Percentiles rank a stretch among this genome's conserved stretches.
These are phyloP conservation scores for Aradus depressus DNA, from an alignment of 2,888 invertebrate species.

Conservation along the genomic window DNA sequence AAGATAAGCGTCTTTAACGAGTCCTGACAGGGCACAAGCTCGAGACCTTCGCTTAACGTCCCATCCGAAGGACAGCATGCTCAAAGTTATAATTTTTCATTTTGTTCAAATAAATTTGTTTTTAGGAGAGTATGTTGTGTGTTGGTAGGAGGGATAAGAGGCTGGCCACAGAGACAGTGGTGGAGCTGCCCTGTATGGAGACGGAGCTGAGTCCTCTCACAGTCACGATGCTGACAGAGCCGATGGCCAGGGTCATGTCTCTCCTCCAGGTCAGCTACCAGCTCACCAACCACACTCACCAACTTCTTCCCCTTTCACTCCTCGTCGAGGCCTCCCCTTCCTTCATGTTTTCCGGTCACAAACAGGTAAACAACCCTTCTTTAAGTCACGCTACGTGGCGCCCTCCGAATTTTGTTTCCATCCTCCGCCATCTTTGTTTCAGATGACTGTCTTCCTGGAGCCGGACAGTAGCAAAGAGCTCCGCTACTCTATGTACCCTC, in stretches of 20 bases:
- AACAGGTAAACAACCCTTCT: conserved; percentile 48
- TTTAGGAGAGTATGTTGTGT: too few species aligned
- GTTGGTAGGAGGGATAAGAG: too few species aligned
- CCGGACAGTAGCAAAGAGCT: conserved; percentile 51
- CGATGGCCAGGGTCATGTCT: neutral
- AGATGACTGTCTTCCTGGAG: conserved; percentile 40
- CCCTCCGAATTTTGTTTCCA: neutral
- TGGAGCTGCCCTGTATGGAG: conserved; percentile 9
- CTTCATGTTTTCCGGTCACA: conserved; percentile 92
- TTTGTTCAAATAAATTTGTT: too few species aligned
- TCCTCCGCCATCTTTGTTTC: conserved; percentile 24
- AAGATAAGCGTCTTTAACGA: too few species aligned
- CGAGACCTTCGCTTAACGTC: too few species aligned
- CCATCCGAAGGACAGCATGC: too few species aligned
- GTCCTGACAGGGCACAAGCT: too few species aligned
- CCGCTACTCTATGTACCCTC: conserved; percentile 68
- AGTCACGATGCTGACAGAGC: neutral
- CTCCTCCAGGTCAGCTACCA: conserved; percentile 49
- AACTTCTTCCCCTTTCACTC: conserved; percentile 58
- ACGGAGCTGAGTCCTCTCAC: conserved; percentile 1
- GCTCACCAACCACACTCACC: conserved; percentile 58
- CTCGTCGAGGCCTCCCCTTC: conserved; percentile 74
- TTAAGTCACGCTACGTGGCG: neutral
- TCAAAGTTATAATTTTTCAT: too few species aligned
- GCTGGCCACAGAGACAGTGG: neutral